These are phyloP conservation scores for Neodiprion lecontei DNA, from an alignment of 1,140 invertebrate species.

Conservation along the genomic window DNA sequence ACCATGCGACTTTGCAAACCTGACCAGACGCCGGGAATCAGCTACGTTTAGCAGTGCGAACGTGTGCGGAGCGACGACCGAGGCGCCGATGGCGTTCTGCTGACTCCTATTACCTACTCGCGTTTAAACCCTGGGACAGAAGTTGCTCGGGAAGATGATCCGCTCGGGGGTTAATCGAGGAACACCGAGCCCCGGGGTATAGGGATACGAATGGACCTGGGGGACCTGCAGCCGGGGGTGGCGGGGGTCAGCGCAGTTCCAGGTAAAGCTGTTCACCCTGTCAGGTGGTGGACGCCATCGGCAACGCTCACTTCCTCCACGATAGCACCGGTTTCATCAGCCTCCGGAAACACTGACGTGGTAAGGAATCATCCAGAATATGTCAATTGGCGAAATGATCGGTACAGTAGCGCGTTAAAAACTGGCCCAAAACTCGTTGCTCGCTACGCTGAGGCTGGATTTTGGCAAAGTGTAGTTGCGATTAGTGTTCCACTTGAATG, in stretches of 20 bases:
- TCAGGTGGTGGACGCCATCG: slow-evolving; percentile 55
- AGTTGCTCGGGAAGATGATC: not conserved
- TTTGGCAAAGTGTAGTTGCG: slow-evolving; percentile 7
- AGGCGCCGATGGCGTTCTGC: not conserved
- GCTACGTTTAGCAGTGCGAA: too few relatives aligned
- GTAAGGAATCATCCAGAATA: slow-evolving; percentile 34
- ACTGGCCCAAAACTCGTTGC: not conserved
- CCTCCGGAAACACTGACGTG: slow-evolving; percentile 56
- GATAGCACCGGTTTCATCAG: slow-evolving; percentile 35
- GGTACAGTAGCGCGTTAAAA: not conserved
- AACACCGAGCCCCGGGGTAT: slow-evolving; percentile 38
- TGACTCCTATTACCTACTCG: too few relatives aligned
- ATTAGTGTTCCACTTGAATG: too few relatives aligned
- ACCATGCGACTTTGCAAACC: too few relatives aligned
- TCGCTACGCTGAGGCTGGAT: not conserved
- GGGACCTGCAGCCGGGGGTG: not conserved
- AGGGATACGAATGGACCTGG: slow-evolving; percentile 47
- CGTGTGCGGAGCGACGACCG: not conserved
- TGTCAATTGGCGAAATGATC: too few relatives aligned
- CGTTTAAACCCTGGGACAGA: not conserved
- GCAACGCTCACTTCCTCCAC: slow-evolving; percentile 37
- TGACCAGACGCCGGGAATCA: too few relatives aligned
- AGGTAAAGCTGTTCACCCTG: slow-evolving; percentile 33
- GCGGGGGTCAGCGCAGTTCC: slow-evolving; percentile 34
- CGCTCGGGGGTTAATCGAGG: not conserved